Evolutionary conservation across 2,797 vertebrate genomes (phyloP).

Genomic region (Leptodactylus fallax): DNA sequence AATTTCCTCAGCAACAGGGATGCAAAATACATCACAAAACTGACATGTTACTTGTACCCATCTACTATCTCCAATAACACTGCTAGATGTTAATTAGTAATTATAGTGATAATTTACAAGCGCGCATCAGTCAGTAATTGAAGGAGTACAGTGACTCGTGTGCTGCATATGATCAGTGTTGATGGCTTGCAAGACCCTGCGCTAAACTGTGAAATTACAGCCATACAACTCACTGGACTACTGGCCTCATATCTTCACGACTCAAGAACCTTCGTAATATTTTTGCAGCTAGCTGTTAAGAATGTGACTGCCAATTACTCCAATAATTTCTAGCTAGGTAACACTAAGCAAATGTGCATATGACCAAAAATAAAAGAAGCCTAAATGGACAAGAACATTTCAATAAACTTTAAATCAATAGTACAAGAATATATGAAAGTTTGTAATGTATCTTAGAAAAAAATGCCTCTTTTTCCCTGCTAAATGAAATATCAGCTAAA

Average conservation of each 20-base stretch:
- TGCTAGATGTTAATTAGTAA: slow-evolving; percentile 17
- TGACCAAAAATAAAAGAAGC: too few relatives aligned
- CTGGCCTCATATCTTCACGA: not conserved
- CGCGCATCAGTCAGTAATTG: slow-evolving; percentile 7
- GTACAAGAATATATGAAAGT: too few relatives aligned
- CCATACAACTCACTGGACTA: not conserved
- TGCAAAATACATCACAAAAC: not conserved
- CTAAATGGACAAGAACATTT: too few relatives aligned
- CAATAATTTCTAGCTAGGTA: not conserved
- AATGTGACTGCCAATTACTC: not conserved
- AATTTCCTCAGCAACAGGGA: not conserved
- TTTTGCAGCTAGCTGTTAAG: not conserved
- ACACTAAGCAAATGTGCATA: not conserved
- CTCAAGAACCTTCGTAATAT: not conserved
- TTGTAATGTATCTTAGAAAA: too few relatives aligned
- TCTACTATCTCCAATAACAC: not conserved
- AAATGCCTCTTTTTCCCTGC: too few relatives aligned
- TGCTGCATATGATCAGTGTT: slow-evolving; percentile 21
- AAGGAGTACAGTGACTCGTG: not conserved
- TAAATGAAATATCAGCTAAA: too few relatives aligned
- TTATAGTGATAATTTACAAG: slow-evolving; percentile 35
- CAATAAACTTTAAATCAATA: too few relatives aligned
- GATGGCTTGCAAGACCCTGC: slow-evolving; percentile 1
- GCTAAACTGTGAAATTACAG: slow-evolving; percentile 20
- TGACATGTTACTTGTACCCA: not conserved